A percentile compares a stretch with the other conserved stretches of the same genome.
phyloP scores from a whole-genome alignment of 2,113 vertebrate species.

The Peromyscus maniculatus region DNA sequence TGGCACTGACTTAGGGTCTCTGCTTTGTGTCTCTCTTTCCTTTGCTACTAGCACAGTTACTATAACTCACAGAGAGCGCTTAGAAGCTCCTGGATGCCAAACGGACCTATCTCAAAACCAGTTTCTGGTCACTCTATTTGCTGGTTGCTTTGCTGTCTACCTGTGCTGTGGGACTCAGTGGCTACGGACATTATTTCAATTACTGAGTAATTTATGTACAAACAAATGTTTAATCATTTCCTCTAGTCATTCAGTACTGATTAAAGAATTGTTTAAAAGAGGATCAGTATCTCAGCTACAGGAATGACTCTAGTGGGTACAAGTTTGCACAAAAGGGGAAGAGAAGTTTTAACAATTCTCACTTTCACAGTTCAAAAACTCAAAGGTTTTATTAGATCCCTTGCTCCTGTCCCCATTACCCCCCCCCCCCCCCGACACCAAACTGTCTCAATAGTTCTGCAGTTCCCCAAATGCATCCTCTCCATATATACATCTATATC shows the following conservation, averaged over 20 bases:
- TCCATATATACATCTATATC: neutral
- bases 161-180: neutral
- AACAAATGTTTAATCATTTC: neutral
- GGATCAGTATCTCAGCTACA: neutral
- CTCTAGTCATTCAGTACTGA: neutral
- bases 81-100: neutral
- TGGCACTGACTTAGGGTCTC: neutral
- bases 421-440: neutral
- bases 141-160: neutral
- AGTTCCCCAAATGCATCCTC: neutral
- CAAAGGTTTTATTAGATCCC: neutral
- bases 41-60: neutral
- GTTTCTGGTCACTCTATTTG: neutral
- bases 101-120: too few species aligned
- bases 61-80: neutral
- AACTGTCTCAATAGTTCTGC: neutral
- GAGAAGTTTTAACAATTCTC: neutral
- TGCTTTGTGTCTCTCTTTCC: neutral
- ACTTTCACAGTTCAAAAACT: slow-evolving; percentile 25
- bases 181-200: neutral
- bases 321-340: neutral
- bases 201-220: neutral
- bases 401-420: neutral
- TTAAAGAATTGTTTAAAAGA: neutral
- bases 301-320: neutral